phyloP scores from a whole-genome alignment of 2,888 invertebrate species.

The Spilosoma lubricipeda region DNA sequence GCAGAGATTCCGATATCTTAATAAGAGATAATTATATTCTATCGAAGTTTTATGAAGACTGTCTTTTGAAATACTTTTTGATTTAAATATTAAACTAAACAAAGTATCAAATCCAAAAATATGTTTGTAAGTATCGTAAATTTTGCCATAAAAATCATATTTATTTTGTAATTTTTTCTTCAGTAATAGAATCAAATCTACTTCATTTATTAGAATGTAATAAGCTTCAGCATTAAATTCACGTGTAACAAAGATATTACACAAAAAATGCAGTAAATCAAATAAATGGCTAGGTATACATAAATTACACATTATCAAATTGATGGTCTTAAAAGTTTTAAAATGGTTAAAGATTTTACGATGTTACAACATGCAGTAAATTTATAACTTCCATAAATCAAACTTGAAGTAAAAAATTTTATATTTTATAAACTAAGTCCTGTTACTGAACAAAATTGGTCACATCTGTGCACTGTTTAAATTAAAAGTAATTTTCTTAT shows the following conservation, averaged over 20 bases:
- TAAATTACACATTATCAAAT: background rate
- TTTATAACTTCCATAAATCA: constrained; percentile 29
- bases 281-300: background rate
- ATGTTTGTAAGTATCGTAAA: background rate
- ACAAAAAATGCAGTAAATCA: background rate
- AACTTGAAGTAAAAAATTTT: constrained; percentile 22
- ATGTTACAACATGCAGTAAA: constrained; percentile 4
- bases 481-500: constrained; percentile 86
- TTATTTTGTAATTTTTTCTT: background rate
- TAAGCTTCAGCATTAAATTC: background rate
- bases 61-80: too few relatives aligned
- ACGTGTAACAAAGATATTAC: background rate
- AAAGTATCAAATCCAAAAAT: too few relatives aligned
- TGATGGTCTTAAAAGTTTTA: background rate
- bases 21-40: too few relatives aligned
- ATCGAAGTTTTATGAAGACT: background rate
- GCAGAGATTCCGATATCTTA: too few relatives aligned
- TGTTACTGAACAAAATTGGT: constrained; percentile 57
- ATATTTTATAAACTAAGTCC: constrained; percentile 41
- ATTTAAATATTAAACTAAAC: too few relatives aligned
- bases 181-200: too few relatives aligned
- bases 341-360: background rate
- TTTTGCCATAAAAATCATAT: background rate
- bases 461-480: constrained; percentile 83
- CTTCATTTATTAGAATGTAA: too few relatives aligned